Conservation (phyloP, 2,797 vertebrate genomes). For the Myotis myotis region DNA sequence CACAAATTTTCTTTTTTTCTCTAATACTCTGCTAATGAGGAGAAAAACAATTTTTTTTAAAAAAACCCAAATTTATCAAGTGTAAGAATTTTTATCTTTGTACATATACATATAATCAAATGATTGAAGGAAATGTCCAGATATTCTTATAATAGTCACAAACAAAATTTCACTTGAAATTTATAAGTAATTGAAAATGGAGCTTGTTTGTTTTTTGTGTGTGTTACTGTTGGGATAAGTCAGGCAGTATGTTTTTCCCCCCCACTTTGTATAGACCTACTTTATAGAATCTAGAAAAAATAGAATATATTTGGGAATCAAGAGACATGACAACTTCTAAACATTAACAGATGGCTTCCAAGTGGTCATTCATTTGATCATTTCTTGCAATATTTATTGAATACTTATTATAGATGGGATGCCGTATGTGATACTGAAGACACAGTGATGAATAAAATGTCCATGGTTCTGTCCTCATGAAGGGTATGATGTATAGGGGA, state of each 20-base stretch:
- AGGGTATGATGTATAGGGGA: background rate
- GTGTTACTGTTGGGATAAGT: background rate
- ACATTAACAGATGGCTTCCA: background rate
- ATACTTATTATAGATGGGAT: background rate
- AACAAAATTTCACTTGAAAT: background rate
- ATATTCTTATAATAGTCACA: background rate
- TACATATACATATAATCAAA: background rate
- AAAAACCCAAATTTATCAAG: background rate
- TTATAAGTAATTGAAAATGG: background rate
- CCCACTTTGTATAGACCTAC: background rate
- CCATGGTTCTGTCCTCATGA: background rate
- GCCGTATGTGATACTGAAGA: background rate
- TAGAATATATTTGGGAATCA: background rate
- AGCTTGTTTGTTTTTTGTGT: background rate
- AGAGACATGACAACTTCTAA: background rate
- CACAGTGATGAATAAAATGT: background rate
- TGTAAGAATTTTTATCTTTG: background rate
- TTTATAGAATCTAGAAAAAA: constrained; percentile 18
- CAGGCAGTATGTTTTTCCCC: background rate
- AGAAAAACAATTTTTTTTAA: background rate
- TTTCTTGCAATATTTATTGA: background rate
- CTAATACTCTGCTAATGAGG: background rate
- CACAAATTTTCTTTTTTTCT: background rate
- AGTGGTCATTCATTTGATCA: background rate
- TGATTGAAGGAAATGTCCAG: background rate